Evolutionary conservation across 2,888 invertebrate species (phyloP), one percentile per base, ranked within the genome.

Genomic region (Buathra laborator): DNA sequence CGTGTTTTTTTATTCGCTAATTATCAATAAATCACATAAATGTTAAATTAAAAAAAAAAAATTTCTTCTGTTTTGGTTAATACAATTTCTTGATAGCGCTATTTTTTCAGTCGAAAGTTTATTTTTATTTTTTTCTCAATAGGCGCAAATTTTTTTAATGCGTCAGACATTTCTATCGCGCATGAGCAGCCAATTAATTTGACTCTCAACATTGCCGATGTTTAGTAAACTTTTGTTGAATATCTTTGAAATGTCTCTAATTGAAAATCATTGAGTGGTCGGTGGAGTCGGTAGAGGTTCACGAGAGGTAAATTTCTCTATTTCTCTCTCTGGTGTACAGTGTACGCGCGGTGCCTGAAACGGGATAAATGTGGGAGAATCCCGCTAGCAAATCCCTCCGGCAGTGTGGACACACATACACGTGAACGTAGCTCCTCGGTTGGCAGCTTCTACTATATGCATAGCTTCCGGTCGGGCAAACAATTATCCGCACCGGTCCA

Each of bases 401-500:
- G 75, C 78, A 71, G 70, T 74, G 68, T 78, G 68, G 67, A 67
- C 48, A 70, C 76, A 68, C 70, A 24, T n/a, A 68, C 46, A 51
- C 59, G 19, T 24, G 37, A 32, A 48, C 70, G 62, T 29, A 70
- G 56, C 71, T 70, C 81, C 78, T 76, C 68, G 74, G 64, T 32
- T 24, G 53, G 74, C 68, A 79, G 76, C 76, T 68, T 81, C 83
- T 79, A 56, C 81, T 81, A 78, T 86, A 86, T 91, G 88, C 90
- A 89, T 89, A 90, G 91, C 91, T 92, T 92, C 92, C 92, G 92
- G 88, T 91, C 89, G 90, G 90, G 89, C 91, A 91, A 92, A 91
- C 92, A 91, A 91, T 92, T 91, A 92, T 89, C 90, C 88, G 88
- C 88, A 87, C 87, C 88, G 89, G 89, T 88, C 89, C 88, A 87